Percentiles rank a stretch among this genome's conserved stretches.
These are phyloP conservation scores for Tetranychus piercei DNA, from an alignment of 2,888 invertebrate genomes.

Conservation along the genomic window DNA sequence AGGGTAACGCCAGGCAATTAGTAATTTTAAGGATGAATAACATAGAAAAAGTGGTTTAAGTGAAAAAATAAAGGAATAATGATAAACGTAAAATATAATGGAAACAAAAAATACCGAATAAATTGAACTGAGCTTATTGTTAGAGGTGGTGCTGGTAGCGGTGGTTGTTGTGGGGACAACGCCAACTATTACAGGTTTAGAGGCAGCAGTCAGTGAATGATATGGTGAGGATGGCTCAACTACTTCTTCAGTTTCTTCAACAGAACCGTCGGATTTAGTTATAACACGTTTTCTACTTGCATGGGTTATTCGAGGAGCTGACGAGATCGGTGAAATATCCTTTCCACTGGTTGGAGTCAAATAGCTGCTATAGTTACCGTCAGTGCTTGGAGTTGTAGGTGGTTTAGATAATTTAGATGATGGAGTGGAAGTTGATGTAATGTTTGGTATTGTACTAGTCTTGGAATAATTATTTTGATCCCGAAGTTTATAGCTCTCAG, in stretches of 20 bases:
- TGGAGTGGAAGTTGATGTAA: neutral
- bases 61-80: neutral
- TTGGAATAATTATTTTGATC: neutral
- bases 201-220: conserved; percentile 12
- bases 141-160: conserved; percentile 9
- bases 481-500: neutral
- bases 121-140: conserved; percentile 5
- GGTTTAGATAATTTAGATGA: neutral
- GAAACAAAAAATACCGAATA: conserved; percentile 18
- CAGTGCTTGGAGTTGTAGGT: neutral
- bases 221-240: conserved; percentile 18
- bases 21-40: neutral
- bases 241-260: conserved; percentile 23
- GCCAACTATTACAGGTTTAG: conserved; percentile 21
- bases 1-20: neutral
- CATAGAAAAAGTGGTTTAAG: neutral
- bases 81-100: conserved; percentile 3
- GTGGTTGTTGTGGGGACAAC: conserved; percentile 15
- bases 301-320: conserved; percentile 20
- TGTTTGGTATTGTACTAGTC: neutral
- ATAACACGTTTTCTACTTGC: conserved; percentile 21
- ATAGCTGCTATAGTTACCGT: neutral
- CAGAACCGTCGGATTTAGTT: conserved; percentile 22
- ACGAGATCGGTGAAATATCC: conserved; percentile 4
- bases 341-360: neutral